Evolutionary conservation across 1,140 invertebrate genomes (phyloP).

Genomic region (Bombus soroeensis): DNA sequence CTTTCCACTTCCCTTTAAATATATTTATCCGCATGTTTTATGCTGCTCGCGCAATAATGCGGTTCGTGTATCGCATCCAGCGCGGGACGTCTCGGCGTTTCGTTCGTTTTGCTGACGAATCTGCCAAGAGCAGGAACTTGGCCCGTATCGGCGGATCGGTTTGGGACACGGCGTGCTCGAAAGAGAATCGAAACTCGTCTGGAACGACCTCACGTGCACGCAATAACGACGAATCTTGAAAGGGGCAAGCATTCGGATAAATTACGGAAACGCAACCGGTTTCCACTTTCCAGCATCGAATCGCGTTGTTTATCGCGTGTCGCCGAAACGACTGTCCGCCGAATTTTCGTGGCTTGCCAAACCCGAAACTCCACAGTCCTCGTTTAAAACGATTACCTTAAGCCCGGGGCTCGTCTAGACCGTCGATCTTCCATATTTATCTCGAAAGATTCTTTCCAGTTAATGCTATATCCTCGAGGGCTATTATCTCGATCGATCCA

Average conservation of each 20-base stretch:
- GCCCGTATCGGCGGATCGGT: constrained; percentile 47
- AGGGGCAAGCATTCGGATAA: constrained; percentile 39
- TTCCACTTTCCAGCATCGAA: constrained; percentile 52
- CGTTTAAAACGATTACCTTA: constrained; percentile 8
- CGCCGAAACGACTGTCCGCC: constrained; percentile 7
- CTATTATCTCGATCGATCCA: neutral
- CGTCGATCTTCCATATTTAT: constrained; percentile 31
- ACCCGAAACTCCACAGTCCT: neutral
- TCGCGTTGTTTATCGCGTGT: constrained; percentile 46
- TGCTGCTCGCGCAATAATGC: constrained; percentile 67
- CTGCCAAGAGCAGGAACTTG: constrained; percentile 33
- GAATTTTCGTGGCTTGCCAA: constrained; percentile 33
- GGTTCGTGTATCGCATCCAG: constrained; percentile 66
- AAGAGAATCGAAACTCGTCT: constrained; percentile 34
- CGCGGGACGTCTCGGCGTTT: constrained; percentile 44
- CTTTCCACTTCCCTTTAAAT: constrained; percentile 58
- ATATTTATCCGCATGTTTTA: constrained; percentile 73
- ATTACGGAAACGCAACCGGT: constrained; percentile 61
- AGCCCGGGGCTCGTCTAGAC: constrained; percentile 13
- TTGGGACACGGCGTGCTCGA: neutral
- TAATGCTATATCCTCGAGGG: neutral
- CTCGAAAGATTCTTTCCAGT: neutral
- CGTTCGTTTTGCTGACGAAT: constrained; percentile 59
- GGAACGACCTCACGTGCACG: constrained; percentile 31
- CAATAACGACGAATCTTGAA: constrained; percentile 50